Evolutionary conservation across 1,140 invertebrate species (phyloP), one percentile per base, ranked within the genome.

Genomic region (Eumaeus atala): DNA sequence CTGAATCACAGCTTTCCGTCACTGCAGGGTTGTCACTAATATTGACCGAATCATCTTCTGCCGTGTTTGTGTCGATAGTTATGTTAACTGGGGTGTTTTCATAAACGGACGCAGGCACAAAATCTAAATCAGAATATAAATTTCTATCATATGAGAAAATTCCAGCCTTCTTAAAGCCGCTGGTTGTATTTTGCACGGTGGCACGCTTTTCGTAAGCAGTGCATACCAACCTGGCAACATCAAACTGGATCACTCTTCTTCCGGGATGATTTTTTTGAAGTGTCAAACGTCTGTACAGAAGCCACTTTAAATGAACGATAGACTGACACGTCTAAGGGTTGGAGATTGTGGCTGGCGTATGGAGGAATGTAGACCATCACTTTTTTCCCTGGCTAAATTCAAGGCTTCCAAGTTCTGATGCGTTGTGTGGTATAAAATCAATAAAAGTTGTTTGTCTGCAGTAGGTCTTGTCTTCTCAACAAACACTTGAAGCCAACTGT

Each of bases 261-360:
- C 49, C 49, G 3, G 49, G 33, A 11, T 51, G 49, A 14, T 8
- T 17, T 17, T 51, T 51, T 37, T 51, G n/a, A 51, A 16, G 10
- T 17, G 10, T 51, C 16, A 16, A 51, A 9, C n/a, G 11, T 14
- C 14, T 18, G 0, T n/a, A 33, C 48, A 28, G 33, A 48, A 12
- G 2, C 10, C 7, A n/a, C 12, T 33, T 48, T 48, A 6, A 51
- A 11, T 17, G 49, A 14, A 6, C 49, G 11, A n/a, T 51, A 51
- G 6, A 51, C 14, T 10, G 34, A 11, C 6, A 37, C 34, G 16
- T 51, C 49, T 11, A 51, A 9, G 7, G 49, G 49, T 9, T 51
- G 49, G 9, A 51, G 11, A 8, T 16, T 36, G 11, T 51, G 33
- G 9, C 11, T 51, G 36, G 49, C 37, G 12, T 51, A 35, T 35